Base-by-base conservation (phyloP, 92 coral and sea anemone genomes). In the Epizoanthus stellaris region DNA sequence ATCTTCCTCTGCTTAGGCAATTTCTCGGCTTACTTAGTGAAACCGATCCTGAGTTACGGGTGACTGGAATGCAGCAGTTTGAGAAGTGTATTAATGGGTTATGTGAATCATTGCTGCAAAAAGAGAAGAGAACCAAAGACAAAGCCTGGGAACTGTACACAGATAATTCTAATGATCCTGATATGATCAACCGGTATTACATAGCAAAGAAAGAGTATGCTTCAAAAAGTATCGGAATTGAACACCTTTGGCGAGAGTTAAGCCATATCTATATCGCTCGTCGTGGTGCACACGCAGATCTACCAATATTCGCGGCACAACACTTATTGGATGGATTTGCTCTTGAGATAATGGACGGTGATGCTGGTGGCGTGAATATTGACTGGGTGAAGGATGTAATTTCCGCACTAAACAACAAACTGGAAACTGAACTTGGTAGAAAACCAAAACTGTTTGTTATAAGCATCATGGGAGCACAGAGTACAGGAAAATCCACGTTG, bases 401-500 rank as follows among this genome's bases (percentile, higher is more conserved):
- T 11, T 38, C 11, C 40, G 67, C 39, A 13, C 81, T 84, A 10
- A 56, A 40, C 30, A 62, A 42, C 4, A 49, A 36, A 11, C 25
- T 62, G 11, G 10, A 21, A 62, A 21, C 21, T 19, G 34, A 62
- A 62, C 36, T 62, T 19, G 53, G 64, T 3, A 58, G 52, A 36
- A 45, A 84, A 58, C 80, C 81, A 72, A 84, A 73, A 56, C 23
- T 84, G 36, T 84, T 84, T 84, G 87, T 84, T 11, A 59, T 84
- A 34, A 72, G 80, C 36, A 72, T 84, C 15, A 53, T 84, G 67
- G 87, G 87, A 73, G 76, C 76, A 52, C 87, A 84, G 38, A 84
- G 87, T 36, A 72, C 87, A 5, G 87, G 87, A 72, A 84, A 84
- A 40, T 84, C 87, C 57, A 84, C 87, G 40, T 36, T 84, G 80